phyloP scores from a whole-genome alignment of 2,113 vertebrate genomes.

The Clarias batrachus region DNA sequence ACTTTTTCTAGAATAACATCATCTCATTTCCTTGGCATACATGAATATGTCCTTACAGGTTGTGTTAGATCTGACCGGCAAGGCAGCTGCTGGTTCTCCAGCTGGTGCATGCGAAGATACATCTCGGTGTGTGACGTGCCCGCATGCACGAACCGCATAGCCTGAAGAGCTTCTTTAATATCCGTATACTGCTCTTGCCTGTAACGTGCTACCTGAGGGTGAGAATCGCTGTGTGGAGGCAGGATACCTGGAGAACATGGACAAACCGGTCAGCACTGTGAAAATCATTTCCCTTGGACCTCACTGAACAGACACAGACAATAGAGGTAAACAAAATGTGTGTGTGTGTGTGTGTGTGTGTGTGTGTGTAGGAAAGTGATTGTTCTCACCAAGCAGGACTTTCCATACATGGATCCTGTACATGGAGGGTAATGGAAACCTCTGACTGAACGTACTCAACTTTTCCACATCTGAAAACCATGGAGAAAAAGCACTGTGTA shows the following conservation, averaged over 20 bases:
- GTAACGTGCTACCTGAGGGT: constrained; percentile 82
- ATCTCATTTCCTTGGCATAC: background rate
- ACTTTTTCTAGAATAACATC: background rate
- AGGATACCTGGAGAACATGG: constrained; percentile 78
- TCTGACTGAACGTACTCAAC: constrained; percentile 94
- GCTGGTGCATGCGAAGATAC: constrained; percentile 86
- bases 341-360: background rate
- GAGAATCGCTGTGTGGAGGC: constrained; percentile 90
- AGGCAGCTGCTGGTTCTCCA: constrained; percentile 86
- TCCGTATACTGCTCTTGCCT: constrained; percentile 87
- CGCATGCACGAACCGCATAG: constrained; percentile 81
- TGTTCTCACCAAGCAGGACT: constrained; percentile 85
- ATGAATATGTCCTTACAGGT: constrained; percentile 70
- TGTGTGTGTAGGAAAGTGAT: background rate
- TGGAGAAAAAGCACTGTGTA: background rate
- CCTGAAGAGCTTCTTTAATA: constrained; percentile 79
- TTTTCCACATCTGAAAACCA: constrained; percentile 88
- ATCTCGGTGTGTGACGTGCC: constrained; percentile 81
- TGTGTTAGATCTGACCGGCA: constrained; percentile 75
- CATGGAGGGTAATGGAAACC: constrained; percentile 96
- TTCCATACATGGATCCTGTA: constrained; percentile 96
- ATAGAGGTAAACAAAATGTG: background rate
- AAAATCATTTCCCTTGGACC: too few species aligned
- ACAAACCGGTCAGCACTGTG: background rate
- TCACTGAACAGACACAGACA: background rate